Base-by-base conservation (phyloP, 2,113 vertebrate species). In the Eptesicus fuscus region DNA sequence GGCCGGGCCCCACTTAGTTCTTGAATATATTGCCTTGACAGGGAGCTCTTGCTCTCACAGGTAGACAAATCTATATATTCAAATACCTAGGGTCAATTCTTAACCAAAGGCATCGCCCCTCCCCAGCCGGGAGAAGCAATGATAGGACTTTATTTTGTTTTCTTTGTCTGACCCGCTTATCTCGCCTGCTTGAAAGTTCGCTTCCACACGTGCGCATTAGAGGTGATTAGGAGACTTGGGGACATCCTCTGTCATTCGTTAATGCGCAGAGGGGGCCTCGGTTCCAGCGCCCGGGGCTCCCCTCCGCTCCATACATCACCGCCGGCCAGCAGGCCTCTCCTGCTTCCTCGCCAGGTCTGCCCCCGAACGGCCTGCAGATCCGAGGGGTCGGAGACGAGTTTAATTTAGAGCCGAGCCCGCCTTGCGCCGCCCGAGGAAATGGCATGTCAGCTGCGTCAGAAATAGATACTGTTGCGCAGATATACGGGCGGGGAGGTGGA, bases 381-480 rank as follows among this genome's bases (percentile, higher is more conserved):
- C 37, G 96, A 97, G 96, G 98, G 98, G 96, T 96, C 22, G 97
- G 98, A 98, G 98, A 98, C 97, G 97, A 97, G 96, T 98, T 98
- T 98, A 98, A 98, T 98, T 99, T 98, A 98, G 98, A 98, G 98
- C 98, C 96, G 97, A 98, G 97, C 97, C 93, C 98, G 98, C 96
- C 98, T 95, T 96, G 98, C 94, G 94, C 98, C 98, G 98, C 98
- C 97, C 98, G 97, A 98, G 98, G 98, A 99, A 99, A 98, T 97
- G 97, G 98, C 37, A 96, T 98, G 98, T 98, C 98, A 98, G 98
- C 98, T 95, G 97, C 90, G 95, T 98, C 98, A 97, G 98, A 98
- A 98, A 98, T 98, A 98, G 98, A 98, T 98, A 98, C 98, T 98
- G 98, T 98, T 98, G 98, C 94, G 94, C 98, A 98, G 98, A 99